These are phyloP conservation scores for Agapostemon virescens DNA, from an alignment of 2,888 invertebrate species.

Conservation along the genomic window DNA sequence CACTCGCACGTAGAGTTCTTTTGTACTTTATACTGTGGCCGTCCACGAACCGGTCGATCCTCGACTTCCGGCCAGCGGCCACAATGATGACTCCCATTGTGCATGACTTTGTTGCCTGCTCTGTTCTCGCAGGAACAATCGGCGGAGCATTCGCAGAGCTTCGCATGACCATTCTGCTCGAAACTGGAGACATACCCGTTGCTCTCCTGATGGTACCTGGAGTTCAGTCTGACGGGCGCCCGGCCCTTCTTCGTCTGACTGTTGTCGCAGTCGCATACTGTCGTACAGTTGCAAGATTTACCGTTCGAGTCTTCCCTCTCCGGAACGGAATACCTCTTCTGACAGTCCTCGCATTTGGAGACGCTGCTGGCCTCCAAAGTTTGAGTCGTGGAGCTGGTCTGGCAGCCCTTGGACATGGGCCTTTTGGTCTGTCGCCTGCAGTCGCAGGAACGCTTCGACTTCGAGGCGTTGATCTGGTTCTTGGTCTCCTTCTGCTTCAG, in stretches of 20 bases:
- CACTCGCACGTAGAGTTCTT: constrained; percentile 63
- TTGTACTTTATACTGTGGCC: constrained; percentile 61
- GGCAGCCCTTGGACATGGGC: constrained; percentile 38
- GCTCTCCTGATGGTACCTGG: constrained; percentile 33
- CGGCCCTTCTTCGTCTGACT: constrained; percentile 19
- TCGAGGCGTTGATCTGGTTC: constrained; percentile 75
- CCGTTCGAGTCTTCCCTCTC: constrained; percentile 13
- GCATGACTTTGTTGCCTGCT: constrained; percentile 23
- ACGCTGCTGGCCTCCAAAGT: not conserved
- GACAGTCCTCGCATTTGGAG: constrained; percentile 47
- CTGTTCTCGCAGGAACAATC: constrained; percentile 63
- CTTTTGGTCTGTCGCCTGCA: constrained; percentile 41
- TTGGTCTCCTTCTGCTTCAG: constrained; percentile 74
- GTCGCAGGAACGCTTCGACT: constrained; percentile 65
- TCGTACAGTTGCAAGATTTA: constrained; percentile 31
- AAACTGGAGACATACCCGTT: constrained; percentile 23
- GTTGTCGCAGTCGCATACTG: constrained; percentile 41
- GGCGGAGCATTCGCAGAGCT: constrained; percentile 56
- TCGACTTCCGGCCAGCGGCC: constrained; percentile 41
- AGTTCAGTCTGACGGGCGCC: constrained; percentile 14
- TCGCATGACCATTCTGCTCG: constrained; percentile 37
- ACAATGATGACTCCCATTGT: constrained; percentile 33
- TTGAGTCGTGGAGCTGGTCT: constrained; percentile 39
- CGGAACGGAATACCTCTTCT: constrained; percentile 36
- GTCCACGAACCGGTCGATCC: constrained; percentile 31